Evolutionary conservation across 1,140 invertebrate species (phyloP), one percentile per base, ranked within the genome.

Genomic region (Homarus americanus): DNA sequence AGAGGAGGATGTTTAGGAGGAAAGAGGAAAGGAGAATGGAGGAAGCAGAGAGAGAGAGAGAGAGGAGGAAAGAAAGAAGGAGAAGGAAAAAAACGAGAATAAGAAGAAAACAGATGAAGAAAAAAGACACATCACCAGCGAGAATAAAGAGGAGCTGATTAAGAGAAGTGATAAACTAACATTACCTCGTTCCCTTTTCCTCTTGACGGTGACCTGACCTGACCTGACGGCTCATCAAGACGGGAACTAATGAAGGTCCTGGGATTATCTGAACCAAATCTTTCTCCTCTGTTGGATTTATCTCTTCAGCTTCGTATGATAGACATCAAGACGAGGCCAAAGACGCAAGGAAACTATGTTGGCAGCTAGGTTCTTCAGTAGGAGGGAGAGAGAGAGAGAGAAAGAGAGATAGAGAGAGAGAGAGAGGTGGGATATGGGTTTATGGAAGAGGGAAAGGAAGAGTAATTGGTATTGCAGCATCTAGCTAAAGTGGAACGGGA

Each of bases 241-340:
- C 76, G 40, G 2, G 76, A 79, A 79, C 76, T 79, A 79, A 79
- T 79, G 76, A 79, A 79, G 36, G 17, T n/a, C 76, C n/a, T n/a
- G n/a, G 76, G 76, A 79, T 79, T 79, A 79, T 79, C 76, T n/a
- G 40, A 79, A 79, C 28, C 76, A 79, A 79, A 79, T 79, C 76
- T 79, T 79, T 79, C 75, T 76, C n/a, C 75, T 76, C 34, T 44
- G 76, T 20, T 40, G 49, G 76, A 44, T 79, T 44, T 79, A 20
- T 79, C 76, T 40, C 49, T 79, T 79, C 76, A n/a, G 28, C 40
- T n/a, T 9, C 15, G 7, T 40, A 79, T 49, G 76, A 79, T 79
- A 7, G 76, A 32, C 63, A 28, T 9, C 63, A 32, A 5, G n/a
- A 7, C n/a, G 44, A 49, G 5, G 44, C 12, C 5, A 15, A 15